These are phyloP conservation scores for Scelioninae gen. 2 DNA, from an alignment of 2,888 invertebrate species.

Conservation along the genomic window DNA sequence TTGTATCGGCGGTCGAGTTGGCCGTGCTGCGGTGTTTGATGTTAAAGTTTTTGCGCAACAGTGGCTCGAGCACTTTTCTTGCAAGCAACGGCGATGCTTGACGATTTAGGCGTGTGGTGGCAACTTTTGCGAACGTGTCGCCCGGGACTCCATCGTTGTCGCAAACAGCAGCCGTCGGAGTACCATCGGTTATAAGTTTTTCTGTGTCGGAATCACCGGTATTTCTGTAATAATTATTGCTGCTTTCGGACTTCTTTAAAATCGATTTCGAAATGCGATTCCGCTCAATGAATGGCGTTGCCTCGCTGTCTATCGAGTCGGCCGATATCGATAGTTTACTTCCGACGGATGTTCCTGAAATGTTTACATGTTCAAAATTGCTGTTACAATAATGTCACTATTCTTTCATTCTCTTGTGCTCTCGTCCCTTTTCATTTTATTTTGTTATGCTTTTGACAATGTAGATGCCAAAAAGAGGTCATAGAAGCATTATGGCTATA, in stretches of 20 bases:
- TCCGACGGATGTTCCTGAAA: constrained; percentile 75
- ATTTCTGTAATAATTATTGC: constrained; percentile 74
- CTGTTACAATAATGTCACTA: background rate
- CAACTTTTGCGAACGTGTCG: constrained; percentile 65
- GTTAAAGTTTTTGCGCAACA: constrained; percentile 69
- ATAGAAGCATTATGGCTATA: constrained; percentile 19
- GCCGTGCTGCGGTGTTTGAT: constrained; percentile 61
- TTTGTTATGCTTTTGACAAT: constrained; percentile 15
- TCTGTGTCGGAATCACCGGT: constrained; percentile 84
- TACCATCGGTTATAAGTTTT: constrained; percentile 82
- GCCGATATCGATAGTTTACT: constrained; percentile 82
- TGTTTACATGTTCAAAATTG: constrained; percentile 44
- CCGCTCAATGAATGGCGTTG: constrained; percentile 80
- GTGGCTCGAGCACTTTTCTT: constrained; percentile 68
- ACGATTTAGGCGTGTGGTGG: constrained; percentile 61
- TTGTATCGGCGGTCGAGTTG: constrained; percentile 60
- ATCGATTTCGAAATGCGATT: constrained; percentile 85
- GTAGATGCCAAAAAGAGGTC: constrained; percentile 21
- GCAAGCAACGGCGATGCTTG: constrained; percentile 66
- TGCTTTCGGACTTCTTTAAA: constrained; percentile 84
- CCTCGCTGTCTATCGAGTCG: constrained; percentile 82
- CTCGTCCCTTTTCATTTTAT: constrained; percentile 17
- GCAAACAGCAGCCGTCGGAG: constrained; percentile 78
- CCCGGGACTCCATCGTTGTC: constrained; percentile 75
- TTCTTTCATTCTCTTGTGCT: constrained; percentile 17